phyloP scores from a whole-genome alignment of 2,113 vertebrate genomes.

The Cromileptes altivelis region DNA sequence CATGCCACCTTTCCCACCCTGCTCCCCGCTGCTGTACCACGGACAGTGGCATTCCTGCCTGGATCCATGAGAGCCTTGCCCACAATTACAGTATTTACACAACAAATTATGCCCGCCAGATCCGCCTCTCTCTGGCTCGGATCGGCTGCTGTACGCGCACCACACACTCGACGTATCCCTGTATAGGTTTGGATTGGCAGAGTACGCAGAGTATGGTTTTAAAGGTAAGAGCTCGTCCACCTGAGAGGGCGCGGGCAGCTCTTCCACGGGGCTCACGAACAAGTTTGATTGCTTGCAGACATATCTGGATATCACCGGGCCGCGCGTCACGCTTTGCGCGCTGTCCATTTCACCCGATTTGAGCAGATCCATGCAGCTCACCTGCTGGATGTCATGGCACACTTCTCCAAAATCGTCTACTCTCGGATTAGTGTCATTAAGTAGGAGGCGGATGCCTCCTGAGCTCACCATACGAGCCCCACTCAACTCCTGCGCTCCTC shows the following conservation, averaged over 20 bases:
- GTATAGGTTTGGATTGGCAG: slow-evolving; percentile 31
- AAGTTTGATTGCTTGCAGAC: slow-evolving; percentile 65
- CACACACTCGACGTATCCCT: slow-evolving; percentile 41
- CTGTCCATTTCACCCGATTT: slow-evolving; percentile 48
- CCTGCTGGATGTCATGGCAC: slow-evolving; percentile 55
- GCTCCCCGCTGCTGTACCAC: slow-evolving; percentile 57
- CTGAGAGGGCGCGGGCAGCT: slow-evolving; percentile 43
- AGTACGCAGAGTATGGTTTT: slow-evolving; percentile 31
- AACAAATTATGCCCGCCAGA: slow-evolving; percentile 24
- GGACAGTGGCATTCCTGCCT: slow-evolving; percentile 63
- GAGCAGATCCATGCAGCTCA: slow-evolving; percentile 78
- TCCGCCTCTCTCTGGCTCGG: slow-evolving; percentile 42
- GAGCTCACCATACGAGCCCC: slow-evolving; percentile 16
- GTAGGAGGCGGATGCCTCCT: background rate
- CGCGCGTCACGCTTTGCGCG: slow-evolving; percentile 51
- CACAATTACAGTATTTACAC: slow-evolving; percentile 73
- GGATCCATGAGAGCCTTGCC: slow-evolving; percentile 35
- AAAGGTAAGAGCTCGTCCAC: slow-evolving; percentile 44
- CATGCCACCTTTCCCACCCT: slow-evolving; percentile 30
- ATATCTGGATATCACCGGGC: slow-evolving; percentile 56
- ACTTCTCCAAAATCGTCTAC: slow-evolving; percentile 61
- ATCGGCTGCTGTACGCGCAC: slow-evolving; percentile 52
- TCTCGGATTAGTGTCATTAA: background rate
- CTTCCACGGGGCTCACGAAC: slow-evolving; percentile 32
- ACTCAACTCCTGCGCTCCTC: slow-evolving; percentile 29